Conservation (phyloP, 2,113 vertebrate species). For the Tragulus kanchil region DNA sequence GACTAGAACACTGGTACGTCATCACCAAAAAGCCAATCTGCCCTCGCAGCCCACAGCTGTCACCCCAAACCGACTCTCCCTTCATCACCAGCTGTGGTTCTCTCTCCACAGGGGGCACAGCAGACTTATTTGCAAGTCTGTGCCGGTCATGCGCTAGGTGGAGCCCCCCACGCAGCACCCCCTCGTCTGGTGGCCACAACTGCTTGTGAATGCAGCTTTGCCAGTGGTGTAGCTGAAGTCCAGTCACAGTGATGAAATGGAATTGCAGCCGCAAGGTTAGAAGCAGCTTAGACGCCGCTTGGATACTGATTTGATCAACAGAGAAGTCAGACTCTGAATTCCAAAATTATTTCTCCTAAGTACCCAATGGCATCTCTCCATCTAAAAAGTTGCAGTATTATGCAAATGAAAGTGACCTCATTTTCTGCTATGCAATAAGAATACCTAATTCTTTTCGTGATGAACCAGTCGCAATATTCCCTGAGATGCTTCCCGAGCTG, state of each 20-base stretch:
- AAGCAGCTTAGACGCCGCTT: constrained; percentile 58
- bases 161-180: neutral
- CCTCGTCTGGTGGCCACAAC: neutral
- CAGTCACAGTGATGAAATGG: constrained; percentile 70
- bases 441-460: constrained; percentile 76
- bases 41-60: constrained; percentile 50
- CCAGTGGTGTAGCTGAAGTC: neutral
- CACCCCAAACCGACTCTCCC: neutral
- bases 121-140: constrained; percentile 18
- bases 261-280: constrained; percentile 67
- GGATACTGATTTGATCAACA: constrained; percentile 9
- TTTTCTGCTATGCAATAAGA: constrained; percentile 91
- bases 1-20: constrained; percentile 64
- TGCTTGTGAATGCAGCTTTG: constrained; percentile 49
- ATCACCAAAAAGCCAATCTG: constrained; percentile 48
- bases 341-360: constrained; percentile 65
- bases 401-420: constrained; percentile 90
- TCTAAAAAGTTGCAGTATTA: constrained; percentile 86
- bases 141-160: neutral
- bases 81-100: constrained; percentile 34
- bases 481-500: constrained; percentile 79
- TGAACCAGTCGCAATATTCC: constrained; percentile 81
- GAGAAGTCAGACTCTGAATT: constrained; percentile 66
- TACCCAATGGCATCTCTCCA: constrained; percentile 76
- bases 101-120: neutral